Evolutionary conservation across 2,888 invertebrate genomes (phyloP), one percentile per base, ranked within the genome.

Genomic region (Brenthis hecate): DNA sequence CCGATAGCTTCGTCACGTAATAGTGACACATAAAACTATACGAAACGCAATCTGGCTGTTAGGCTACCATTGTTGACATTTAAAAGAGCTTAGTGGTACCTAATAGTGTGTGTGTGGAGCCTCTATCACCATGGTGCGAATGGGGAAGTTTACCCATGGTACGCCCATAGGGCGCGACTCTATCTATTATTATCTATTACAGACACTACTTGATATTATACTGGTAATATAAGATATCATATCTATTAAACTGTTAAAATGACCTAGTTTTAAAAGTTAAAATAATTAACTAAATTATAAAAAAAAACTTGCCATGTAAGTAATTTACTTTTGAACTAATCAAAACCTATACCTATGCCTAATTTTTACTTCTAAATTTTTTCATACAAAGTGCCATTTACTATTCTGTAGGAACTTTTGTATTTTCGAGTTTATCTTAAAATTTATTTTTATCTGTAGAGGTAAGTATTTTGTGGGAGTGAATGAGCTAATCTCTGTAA

Each of bases 41-140:
- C 65, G 68, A 66, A 67, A 70, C 69, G 54, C 48, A 67, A 72
- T 70, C 69, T 66, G 56, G 54, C 65, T 47, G 66, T 68, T 70
- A 67, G 66, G 64, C 63, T 68, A 71, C 68, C 66, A 63, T 64
- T 70, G 72, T 70, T 68, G 69, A 55, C 68, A 55, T 66, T 72
- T 73, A 68, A 74, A 72, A 72, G 70, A 73, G 73, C 71, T 72
- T 70, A 65, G 65, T 73, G 69, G 68, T 72, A 66, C 72, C 72
- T 71, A 43, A 43, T 43, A 43, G 63, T 73, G 74, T 75, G 74
- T 75, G 72, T 74, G 71, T 73, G 56, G 57, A 74, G 66, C 69
- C 66, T 69, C 72, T 72, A 73, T 72, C 62, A 70, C 61, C 62
- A 54, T 62, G 70, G 69, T 70, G 69, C 32, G 68, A 54, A 63